A percentile compares a stretch with the other conserved stretches of the same genome.
phyloP scores from a whole-genome alignment of 2,113 vertebrate species.

The Oncorhynchus clarkii region DNA sequence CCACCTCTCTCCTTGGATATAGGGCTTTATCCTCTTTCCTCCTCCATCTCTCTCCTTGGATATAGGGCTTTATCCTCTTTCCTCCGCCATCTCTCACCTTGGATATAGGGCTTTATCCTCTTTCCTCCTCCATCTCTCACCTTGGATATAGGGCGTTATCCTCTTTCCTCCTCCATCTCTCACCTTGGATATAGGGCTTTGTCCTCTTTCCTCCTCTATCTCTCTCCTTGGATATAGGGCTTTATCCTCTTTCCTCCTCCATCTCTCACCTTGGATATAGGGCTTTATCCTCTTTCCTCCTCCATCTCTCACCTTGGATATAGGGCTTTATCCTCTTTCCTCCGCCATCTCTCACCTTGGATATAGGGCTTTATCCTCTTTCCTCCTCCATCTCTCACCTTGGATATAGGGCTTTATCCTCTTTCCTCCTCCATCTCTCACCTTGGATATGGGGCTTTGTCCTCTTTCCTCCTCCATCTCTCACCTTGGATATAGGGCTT shows the following conservation, averaged over 20 bases:
- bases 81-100: background rate
- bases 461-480: background rate
- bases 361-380: too few species aligned
- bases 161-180: background rate
- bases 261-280: too few species aligned
- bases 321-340: background rate
- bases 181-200: too few species aligned
- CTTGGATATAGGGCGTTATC: background rate
- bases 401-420: background rate
- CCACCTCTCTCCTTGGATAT: background rate
- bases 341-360: too few species aligned
- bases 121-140: background rate
- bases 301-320: background rate
- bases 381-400: too few species aligned
- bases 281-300: background rate
- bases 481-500: background rate
- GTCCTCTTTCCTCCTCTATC: background rate
- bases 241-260: background rate
- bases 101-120: background rate
- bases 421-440: background rate
- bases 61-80: background rate
- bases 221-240: too few species aligned
- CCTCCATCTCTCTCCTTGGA: background rate
- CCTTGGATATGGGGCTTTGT: background rate
- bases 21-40: background rate